Percentiles rank a stretch among this genome's conserved stretches.
phyloP scores from a whole-genome alignment of 2,113 vertebrate species.

The Lipophrys pholis region DNA sequence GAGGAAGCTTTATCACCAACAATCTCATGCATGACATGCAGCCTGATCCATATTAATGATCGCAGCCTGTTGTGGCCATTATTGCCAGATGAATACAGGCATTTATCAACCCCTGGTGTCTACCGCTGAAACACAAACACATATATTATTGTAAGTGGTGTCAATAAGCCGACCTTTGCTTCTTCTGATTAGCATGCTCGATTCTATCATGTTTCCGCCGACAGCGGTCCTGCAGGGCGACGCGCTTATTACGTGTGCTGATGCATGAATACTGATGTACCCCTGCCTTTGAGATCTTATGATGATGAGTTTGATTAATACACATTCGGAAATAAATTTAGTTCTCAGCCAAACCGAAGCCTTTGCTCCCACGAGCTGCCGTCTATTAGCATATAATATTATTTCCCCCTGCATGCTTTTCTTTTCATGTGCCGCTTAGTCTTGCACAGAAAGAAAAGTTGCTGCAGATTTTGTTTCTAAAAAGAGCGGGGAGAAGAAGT shows the following conservation, averaged over 20 bases:
- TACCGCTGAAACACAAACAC: conserved; percentile 39
- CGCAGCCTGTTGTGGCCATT: conserved; percentile 43
- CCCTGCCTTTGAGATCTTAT: conserved; percentile 49
- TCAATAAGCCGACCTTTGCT: conserved; percentile 57
- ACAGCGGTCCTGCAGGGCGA: conserved; percentile 45
- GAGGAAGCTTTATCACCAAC: conserved; percentile 7
- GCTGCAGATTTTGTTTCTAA: conserved; percentile 31
- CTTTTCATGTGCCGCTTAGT: conserved; percentile 57
- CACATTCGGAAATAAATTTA: conserved; percentile 40
- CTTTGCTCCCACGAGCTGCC: conserved; percentile 45
- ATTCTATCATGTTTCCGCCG: conserved; percentile 57
- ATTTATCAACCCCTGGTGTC: conserved; percentile 60
- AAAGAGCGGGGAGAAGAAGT: conserved; percentile 15
- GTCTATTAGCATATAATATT: conserved; percentile 59
- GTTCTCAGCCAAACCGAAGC: conserved; percentile 37
- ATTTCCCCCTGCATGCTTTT: conserved; percentile 23
- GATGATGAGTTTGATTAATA: conserved; percentile 61
- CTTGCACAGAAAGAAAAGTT: conserved; percentile 11
- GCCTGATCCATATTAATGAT: conserved; percentile 65
- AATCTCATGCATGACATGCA: conserved; percentile 37
- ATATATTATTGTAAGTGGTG: conserved; percentile 67
- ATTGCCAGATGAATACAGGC: conserved; percentile 63
- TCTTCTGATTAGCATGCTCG: conserved; percentile 38
- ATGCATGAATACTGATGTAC: conserved; percentile 41
- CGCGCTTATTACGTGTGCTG: conserved; percentile 26